Percentiles rank a stretch among this genome's conserved stretches.
phyloP scores from a whole-genome alignment of 2,797 vertebrate species.

The Hippoglossus hippoglossus region DNA sequence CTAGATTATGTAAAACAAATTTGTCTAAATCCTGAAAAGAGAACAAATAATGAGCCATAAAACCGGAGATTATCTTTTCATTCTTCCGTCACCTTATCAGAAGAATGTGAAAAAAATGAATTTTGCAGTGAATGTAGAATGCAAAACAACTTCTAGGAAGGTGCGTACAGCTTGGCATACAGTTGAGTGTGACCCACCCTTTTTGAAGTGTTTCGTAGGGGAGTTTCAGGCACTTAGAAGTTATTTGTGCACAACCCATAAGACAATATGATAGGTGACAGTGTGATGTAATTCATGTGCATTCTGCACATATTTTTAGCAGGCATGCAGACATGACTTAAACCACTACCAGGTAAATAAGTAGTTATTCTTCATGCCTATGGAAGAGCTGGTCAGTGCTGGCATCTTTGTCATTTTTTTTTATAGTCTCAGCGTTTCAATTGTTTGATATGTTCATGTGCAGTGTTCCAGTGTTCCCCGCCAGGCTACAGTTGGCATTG shows the following conservation, averaged over 20 bases:
- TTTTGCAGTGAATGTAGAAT: not conserved
- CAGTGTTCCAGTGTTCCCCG: constrained; percentile 45
- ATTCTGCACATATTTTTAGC: constrained; percentile 7
- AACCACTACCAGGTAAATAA: constrained; percentile 5
- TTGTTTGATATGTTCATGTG: constrained; percentile 45
- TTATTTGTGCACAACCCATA: constrained; percentile 5
- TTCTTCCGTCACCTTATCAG: not conserved
- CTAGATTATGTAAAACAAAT: not conserved
- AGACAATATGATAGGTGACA: not conserved
- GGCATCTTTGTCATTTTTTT: constrained; percentile 27
- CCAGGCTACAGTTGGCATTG: constrained; percentile 51
- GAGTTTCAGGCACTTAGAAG: not conserved
- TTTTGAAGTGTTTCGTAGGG: not conserved
- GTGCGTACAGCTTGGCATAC: not conserved
- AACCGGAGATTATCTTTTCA: not conserved
- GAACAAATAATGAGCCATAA: not conserved
- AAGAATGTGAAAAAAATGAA: not conserved
- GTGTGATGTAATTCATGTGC: constrained; percentile 7
- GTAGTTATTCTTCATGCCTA: constrained; percentile 19
- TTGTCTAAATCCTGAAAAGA: not conserved
- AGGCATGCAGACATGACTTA: not conserved
- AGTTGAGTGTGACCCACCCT: not conserved
- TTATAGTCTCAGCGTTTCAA: constrained; percentile 10
- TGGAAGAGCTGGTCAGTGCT: constrained; percentile 13
- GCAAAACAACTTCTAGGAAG: not conserved